Percentiles rank a stretch among this genome's conserved stretches.
These are phyloP conservation scores for Lordiphosa andalusiaca DNA, from an alignment of 2,888 invertebrate species.

Conservation along the genomic window DNA sequence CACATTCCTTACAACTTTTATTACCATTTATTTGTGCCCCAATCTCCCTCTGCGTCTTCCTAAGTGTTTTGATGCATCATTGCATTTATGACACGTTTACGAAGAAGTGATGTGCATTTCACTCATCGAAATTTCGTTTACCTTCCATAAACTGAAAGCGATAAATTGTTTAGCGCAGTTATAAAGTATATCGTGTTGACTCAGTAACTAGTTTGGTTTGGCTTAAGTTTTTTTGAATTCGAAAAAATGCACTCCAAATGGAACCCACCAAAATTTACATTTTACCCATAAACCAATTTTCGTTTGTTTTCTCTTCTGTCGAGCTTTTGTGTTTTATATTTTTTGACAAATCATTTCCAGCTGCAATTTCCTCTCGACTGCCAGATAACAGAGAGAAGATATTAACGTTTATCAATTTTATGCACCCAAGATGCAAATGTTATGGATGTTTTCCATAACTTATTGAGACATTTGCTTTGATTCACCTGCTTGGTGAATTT, in stretches of 20 bases:
- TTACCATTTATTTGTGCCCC: too few relatives aligned
- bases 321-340: slow-evolving; percentile 17
- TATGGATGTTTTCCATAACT: slow-evolving; percentile 21
- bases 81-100: too few relatives aligned
- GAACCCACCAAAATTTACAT: background rate
- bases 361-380: slow-evolving; percentile 48
- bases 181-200: background rate
- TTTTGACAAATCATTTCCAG: slow-evolving; percentile 71
- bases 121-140: background rate
- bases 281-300: slow-evolving; percentile 10
- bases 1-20: too few relatives aligned
- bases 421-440: slow-evolving; percentile 65
- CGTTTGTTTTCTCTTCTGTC: slow-evolving; percentile 61
- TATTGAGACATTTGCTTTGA: slow-evolving; percentile 54
- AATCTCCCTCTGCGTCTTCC: too few relatives aligned
- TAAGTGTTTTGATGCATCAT: too few relatives aligned
- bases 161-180: slow-evolving; percentile 1
- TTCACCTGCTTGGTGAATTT: slow-evolving; percentile 30
- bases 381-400: slow-evolving; percentile 43
- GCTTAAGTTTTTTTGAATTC: background rate
- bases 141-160: background rate
- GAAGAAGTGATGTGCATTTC: too few relatives aligned
- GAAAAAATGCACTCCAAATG: background rate
- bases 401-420: slow-evolving; percentile 70
- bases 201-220: background rate